These are phyloP conservation scores for Drosophila phalerata DNA, from an alignment of 2,888 invertebrate genomes.

Conservation along the genomic window DNA sequence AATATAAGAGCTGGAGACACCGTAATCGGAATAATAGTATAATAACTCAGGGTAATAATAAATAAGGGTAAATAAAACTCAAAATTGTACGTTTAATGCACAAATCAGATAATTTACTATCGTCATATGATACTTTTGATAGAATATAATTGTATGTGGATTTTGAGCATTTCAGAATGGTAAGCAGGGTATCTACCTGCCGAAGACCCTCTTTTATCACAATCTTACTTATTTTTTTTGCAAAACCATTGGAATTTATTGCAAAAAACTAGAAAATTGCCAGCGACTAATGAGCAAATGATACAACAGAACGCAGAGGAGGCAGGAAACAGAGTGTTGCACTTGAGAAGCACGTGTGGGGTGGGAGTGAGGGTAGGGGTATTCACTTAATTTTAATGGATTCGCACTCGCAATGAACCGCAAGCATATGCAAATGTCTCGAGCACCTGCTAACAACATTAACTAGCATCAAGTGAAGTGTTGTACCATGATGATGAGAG, in stretches of 20 bases:
- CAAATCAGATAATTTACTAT: too few species aligned
- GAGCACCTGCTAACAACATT: slow-evolving; percentile 79
- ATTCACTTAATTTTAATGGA: slow-evolving; percentile 77
- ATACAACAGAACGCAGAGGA: slow-evolving; percentile 31
- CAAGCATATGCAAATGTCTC: slow-evolving; percentile 80
- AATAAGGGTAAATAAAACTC: too few species aligned
- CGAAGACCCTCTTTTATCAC: not conserved
- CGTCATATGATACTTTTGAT: too few species aligned
- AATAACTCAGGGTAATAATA: too few species aligned
- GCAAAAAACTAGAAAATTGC: slow-evolving; percentile 55
- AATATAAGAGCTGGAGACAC: too few species aligned
- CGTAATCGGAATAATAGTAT: too few species aligned
- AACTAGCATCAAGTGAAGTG: slow-evolving; percentile 67
- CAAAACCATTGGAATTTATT: slow-evolving; percentile 47
- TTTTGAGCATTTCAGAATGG: not conserved
- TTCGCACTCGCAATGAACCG: slow-evolving; percentile 80
- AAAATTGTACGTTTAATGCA: too few species aligned
- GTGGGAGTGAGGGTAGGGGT: not conserved
- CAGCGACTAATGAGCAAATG: slow-evolving; percentile 72
- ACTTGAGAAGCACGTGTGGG: slow-evolving; percentile 10
- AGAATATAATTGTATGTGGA: not conserved
- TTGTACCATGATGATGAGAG: slow-evolving; percentile 8
- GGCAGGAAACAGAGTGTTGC: not conserved
- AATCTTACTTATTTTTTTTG: too few species aligned
- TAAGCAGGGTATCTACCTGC: not conserved